phyloP scores from a whole-genome alignment of 1,140 invertebrate species.

The Rhagoletis zephyria region DNA sequence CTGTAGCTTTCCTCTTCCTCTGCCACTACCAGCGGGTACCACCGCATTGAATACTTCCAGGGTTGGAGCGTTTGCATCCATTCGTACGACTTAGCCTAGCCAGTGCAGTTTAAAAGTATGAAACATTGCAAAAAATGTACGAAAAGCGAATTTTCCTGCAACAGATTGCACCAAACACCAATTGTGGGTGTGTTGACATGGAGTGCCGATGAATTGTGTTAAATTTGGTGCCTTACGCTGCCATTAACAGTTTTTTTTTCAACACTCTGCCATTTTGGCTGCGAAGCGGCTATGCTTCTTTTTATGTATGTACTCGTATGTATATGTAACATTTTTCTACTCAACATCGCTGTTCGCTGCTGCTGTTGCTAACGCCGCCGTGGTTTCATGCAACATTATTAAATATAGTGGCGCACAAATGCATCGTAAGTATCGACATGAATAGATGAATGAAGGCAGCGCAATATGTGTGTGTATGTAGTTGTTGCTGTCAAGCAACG shows the following conservation, averaged over 20 bases:
- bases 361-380: neutral
- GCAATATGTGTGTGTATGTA: neutral
- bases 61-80: too few species aligned
- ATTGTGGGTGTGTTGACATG: neutral
- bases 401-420: neutral
- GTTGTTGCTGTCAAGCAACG: neutral
- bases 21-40: too few species aligned
- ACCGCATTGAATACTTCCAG: too few species aligned
- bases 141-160: neutral
- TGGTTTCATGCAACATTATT: neutral
- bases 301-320: neutral
- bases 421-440: too few species aligned
- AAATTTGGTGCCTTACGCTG: slow-evolving; percentile 8
- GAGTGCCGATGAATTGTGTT: neutral
- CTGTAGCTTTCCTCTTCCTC: too few species aligned
- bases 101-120: neutral
- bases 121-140: neutral
- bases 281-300: neutral
- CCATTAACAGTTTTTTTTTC: neutral
- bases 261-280: neutral
- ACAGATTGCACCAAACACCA: neutral
- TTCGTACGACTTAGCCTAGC: too few species aligned
- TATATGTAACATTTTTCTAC: neutral
- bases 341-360: neutral
- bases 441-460: neutral